Percentiles rank a stretch among this genome's conserved stretches.
These are phyloP conservation scores for Polypedilum pembai DNA, from an alignment of 1,140 invertebrate genomes.

Conservation along the genomic window DNA sequence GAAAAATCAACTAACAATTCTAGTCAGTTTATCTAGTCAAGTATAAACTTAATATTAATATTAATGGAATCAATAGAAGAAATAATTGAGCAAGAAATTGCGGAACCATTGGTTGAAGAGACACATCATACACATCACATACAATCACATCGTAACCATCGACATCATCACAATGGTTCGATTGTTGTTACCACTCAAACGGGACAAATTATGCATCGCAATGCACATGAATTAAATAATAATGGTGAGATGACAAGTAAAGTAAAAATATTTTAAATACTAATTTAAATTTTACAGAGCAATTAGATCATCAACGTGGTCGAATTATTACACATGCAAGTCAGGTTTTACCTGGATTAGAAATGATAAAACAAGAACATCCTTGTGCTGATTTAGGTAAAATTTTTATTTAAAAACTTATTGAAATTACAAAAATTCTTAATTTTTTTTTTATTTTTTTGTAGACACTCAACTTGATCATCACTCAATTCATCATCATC, in stretches of 20 bases:
- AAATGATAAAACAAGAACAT: slow-evolving; percentile 25
- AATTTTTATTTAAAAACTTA: slow-evolving; percentile 30
- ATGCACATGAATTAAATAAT: neutral
- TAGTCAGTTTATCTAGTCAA: neutral
- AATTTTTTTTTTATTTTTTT: slow-evolving; percentile 34
- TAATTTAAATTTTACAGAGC: neutral
- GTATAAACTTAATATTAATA: neutral
- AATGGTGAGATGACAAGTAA: neutral
- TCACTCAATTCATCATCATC: slow-evolving; percentile 36
- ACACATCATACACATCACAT: neutral
- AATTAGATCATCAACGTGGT: slow-evolving; percentile 26
- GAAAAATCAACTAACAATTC: no score
- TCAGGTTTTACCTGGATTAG: neutral
- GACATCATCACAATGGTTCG: slow-evolving; percentile 15
- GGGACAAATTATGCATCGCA: neutral
- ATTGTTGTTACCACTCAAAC: neutral
- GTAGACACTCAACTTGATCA: slow-evolving; percentile 35
- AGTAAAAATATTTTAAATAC: neutral
- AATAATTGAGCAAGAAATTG: slow-evolving; percentile 21
- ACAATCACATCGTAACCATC: slow-evolving; percentile 16
- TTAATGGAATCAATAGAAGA: slow-evolving; percentile 23
- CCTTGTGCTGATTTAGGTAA: slow-evolving; percentile 30
- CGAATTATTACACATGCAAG: slow-evolving; percentile 24
- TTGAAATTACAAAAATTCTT: slow-evolving; percentile 37
- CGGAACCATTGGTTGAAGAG: neutral